These are phyloP conservation scores for Melanerpes formicivorus DNA, from an alignment of 2,113 vertebrate species.

Conservation along the genomic window DNA sequence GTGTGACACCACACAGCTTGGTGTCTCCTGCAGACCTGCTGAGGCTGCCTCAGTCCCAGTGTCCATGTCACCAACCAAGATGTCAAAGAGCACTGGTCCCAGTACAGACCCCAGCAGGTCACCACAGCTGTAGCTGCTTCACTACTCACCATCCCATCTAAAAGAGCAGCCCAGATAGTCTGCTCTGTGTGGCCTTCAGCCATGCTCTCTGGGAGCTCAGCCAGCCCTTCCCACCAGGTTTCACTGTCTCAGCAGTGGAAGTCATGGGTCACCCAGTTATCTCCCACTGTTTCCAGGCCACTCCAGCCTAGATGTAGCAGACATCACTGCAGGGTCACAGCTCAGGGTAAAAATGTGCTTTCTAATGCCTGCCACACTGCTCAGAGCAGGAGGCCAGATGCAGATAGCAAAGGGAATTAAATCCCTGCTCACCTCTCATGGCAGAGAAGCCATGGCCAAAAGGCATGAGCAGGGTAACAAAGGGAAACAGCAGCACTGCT, in stretches of 20 bases:
- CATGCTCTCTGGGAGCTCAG: not conserved
- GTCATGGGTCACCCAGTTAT: not conserved
- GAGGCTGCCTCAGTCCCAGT: too few relatives aligned
- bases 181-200: accelerated
- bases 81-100: too few relatives aligned
- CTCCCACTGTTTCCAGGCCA: not conserved
- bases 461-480: not conserved
- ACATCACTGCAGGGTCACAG: not conserved
- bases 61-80: too few relatives aligned
- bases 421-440: not conserved
- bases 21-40: too few relatives aligned
- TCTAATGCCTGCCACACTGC: not conserved
- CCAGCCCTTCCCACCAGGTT: not conserved
- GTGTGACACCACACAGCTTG: too few relatives aligned
- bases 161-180: not conserved
- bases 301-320: not conserved
- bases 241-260: not conserved
- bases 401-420: not conserved
- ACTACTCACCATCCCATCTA: not conserved
- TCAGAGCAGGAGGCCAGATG: not conserved
- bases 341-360: not conserved
- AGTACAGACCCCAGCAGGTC: too few relatives aligned
- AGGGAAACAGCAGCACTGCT: not conserved
- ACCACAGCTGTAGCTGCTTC: too few relatives aligned
- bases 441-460: not conserved